phyloP scores from a whole-genome alignment of 2,888 invertebrate genomes.

The Stomorhina lunata region DNA sequence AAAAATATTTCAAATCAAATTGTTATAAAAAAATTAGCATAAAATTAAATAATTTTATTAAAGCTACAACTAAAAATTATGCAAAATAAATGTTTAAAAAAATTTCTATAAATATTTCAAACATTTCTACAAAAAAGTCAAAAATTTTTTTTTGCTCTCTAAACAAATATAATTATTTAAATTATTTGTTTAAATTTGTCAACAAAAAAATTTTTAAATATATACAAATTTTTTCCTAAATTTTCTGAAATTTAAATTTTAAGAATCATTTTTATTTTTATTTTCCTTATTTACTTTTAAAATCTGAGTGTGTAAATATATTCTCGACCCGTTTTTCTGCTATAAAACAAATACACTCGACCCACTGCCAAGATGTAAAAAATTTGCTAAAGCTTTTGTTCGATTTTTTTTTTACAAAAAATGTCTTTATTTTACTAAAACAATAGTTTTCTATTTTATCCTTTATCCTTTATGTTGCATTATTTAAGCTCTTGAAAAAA shows the following conservation, averaged over 20 bases:
- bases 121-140: too few relatives aligned
- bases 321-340: slow-evolving; percentile 44
- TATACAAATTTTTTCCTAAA: too few relatives aligned
- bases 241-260: too few relatives aligned
- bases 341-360: slow-evolving; percentile 51
- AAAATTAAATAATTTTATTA: not conserved
- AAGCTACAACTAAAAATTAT: not conserved
- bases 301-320: not conserved
- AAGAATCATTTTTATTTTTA: not conserved
- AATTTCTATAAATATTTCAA: not conserved
- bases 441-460: slow-evolving; percentile 16
- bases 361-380: slow-evolving; percentile 39
- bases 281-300: not conserved
- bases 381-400: slow-evolving; percentile 20
- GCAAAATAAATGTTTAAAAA: not conserved
- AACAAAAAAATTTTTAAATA: too few relatives aligned
- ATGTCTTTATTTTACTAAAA: slow-evolving; percentile 44
- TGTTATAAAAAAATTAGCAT: slow-evolving; percentile 1
- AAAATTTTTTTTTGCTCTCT: too few relatives aligned
- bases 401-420: not conserved
- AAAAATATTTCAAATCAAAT: too few relatives aligned
- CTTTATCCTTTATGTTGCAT: slow-evolving; percentile 31
- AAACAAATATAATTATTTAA: too few relatives aligned
- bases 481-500: slow-evolving; percentile 48
- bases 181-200: too few relatives aligned